These are phyloP conservation scores for Cacoxenus indagator DNA, from an alignment of 2,888 invertebrate species.

Conservation along the genomic window DNA sequence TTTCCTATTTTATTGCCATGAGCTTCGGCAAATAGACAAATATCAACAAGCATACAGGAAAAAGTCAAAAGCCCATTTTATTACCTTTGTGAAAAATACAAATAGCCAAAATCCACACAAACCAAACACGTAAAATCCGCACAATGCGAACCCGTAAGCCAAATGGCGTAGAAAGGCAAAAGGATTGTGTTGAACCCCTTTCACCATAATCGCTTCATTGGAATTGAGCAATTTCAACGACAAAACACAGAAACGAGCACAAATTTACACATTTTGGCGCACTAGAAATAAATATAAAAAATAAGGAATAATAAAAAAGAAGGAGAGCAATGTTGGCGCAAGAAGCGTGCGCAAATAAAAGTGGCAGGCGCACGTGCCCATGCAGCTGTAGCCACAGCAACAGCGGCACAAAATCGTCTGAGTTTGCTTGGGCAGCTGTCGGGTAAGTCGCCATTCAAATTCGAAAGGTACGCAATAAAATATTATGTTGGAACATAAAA, in stretches of 20 bases:
- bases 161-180: background rate
- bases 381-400: no score
- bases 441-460: constrained; percentile 45
- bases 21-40: background rate
- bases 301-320: background rate
- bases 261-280: constrained; percentile 57
- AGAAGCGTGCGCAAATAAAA: background rate
- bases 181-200: background rate
- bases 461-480: constrained; percentile 59
- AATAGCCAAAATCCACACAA: constrained; percentile 7
- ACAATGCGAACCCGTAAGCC: background rate
- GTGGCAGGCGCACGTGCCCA: constrained; percentile 5
- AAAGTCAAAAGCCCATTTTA: constrained; percentile 58
- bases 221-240: constrained; percentile 39
- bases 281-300: background rate
- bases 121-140: background rate
- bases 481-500: constrained; percentile 59
- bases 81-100: constrained; percentile 64
- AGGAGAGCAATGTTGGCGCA: background rate
- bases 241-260: constrained; percentile 44
- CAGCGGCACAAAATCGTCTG: no score
- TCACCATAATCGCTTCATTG: background rate
- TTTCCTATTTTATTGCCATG: background rate
- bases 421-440: background rate
- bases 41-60: constrained; percentile 32